Conservation (phyloP, 2,113 vertebrate genomes). For the Sclerurus mexicanus region DNA sequence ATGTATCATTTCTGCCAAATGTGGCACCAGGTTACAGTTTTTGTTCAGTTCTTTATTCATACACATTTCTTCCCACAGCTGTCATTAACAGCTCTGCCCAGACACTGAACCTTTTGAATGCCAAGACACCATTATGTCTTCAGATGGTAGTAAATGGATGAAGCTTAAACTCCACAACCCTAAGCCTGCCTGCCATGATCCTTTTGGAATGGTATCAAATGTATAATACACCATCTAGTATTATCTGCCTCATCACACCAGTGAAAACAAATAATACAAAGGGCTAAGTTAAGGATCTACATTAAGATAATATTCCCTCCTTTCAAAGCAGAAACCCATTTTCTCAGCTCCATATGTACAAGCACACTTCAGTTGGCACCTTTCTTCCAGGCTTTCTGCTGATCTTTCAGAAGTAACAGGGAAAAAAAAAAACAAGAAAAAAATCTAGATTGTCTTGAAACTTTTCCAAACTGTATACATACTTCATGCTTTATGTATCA, state of each 20-base stretch:
- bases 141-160: not conserved
- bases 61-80: not conserved
- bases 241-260: not conserved
- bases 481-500: not conserved
- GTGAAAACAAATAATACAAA: not conserved
- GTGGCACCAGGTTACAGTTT: not conserved
- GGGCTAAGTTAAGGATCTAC: not conserved
- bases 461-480: not conserved
- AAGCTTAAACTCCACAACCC: not conserved
- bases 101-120: not conserved
- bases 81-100: not conserved
- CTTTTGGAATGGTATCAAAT: not conserved
- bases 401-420: not conserved
- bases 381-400: not conserved
- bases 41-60: not conserved
- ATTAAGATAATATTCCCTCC: not conserved
- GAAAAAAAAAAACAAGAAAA: rapidly evolving
- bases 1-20: not conserved
- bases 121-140: not conserved
- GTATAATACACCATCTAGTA: not conserved
- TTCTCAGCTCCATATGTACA: not conserved
- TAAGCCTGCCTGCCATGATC: not conserved
- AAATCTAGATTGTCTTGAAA: not conserved
- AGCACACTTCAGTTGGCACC: not conserved
- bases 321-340: not conserved